Evolutionary conservation across 2,113 vertebrate species (phyloP).

Genomic region (Eubucco bourcierii): DNA sequence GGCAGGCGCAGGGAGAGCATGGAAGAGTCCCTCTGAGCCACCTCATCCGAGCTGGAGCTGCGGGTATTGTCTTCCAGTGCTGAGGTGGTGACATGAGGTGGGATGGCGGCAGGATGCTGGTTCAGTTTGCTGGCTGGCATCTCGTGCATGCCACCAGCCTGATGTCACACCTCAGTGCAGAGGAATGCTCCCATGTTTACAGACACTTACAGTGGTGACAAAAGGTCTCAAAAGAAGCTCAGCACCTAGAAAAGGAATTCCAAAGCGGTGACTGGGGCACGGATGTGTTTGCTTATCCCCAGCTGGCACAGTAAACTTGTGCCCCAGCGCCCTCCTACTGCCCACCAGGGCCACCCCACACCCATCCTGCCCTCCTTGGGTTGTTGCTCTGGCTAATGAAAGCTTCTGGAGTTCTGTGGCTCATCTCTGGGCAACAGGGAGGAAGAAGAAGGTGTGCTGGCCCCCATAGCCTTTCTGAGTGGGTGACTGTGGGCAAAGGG

Average conservation of each 20-base stretch:
- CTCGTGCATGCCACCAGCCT: neutral
- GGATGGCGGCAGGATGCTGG: neutral
- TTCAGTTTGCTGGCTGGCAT: neutral
- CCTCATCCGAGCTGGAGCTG: neutral
- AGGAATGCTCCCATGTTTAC: neutral
- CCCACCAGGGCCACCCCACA: accelerated
- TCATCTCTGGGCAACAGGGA: neutral
- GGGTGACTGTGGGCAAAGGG: neutral
- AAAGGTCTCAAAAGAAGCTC: neutral
- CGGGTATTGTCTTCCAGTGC: neutral
- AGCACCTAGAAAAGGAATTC: neutral
- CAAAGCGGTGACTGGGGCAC: neutral
- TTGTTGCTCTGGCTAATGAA: neutral
- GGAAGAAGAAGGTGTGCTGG: neutral
- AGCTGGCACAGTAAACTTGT: neutral
- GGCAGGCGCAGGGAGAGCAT: accelerated
- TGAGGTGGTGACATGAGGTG: accelerated
- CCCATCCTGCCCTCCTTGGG: neutral
- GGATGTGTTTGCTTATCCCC: accelerated
- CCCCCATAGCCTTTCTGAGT: accelerated
- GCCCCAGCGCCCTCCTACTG: neutral
- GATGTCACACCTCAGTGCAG: neutral
- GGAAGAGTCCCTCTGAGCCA: neutral
- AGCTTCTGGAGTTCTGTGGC: neutral
- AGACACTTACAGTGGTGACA: neutral